Evolutionary conservation across 1,140 invertebrate species (phyloP).

Genomic region (Papilio machaon): DNA sequence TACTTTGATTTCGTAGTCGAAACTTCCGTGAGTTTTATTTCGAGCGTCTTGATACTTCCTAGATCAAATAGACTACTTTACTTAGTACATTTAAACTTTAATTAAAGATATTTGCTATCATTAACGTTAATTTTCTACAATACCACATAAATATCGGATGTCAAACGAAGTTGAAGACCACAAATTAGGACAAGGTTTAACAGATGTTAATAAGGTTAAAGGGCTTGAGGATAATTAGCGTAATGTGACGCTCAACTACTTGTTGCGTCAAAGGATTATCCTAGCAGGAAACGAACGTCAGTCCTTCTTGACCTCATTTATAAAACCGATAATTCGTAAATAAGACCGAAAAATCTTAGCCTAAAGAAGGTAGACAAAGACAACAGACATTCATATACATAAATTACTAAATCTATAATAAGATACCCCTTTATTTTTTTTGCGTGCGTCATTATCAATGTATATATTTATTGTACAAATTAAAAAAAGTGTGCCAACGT

Average conservation of each 20-base stretch:
- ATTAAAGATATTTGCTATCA: no score
- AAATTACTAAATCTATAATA: neutral
- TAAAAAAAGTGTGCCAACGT: neutral
- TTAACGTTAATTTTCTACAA: neutral
- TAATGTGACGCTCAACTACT: neutral
- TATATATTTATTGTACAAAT: neutral
- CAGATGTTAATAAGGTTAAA: constrained; percentile 21
- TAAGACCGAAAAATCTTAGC: neutral
- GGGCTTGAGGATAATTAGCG: constrained; percentile 7
- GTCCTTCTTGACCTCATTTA: neutral
- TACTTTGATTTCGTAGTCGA: neutral
- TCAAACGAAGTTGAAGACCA: neutral
- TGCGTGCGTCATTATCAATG: neutral
- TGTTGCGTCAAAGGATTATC: constrained; percentile 20
- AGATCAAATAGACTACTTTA: no score
- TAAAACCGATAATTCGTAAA: neutral
- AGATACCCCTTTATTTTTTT: neutral
- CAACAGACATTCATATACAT: no score
- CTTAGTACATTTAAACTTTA: no score
- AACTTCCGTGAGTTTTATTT: neutral
- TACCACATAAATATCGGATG: neutral
- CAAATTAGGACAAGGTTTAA: constrained; percentile 7
- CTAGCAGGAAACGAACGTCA: neutral
- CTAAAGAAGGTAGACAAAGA: no score
- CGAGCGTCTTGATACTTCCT: neutral